Evolutionary conservation across 2,797 vertebrate genomes (phyloP).

Genomic region (Sternotherus odoratus): DNA sequence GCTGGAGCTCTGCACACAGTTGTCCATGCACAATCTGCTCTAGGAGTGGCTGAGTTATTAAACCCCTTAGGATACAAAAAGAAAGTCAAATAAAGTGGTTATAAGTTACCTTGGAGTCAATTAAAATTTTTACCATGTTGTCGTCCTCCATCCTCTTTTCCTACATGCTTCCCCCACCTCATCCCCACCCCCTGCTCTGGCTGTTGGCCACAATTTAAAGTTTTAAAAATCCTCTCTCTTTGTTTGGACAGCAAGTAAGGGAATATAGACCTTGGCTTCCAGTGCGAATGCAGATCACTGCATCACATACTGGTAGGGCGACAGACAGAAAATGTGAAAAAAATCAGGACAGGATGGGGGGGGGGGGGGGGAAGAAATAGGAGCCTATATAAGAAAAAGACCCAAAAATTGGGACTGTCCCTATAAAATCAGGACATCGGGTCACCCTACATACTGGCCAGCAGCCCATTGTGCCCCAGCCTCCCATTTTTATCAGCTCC

Average conservation of each 20-base stretch:
- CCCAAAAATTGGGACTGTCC: no score
- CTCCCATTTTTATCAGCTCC: neutral
- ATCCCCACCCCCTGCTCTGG: neutral
- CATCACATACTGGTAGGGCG: neutral
- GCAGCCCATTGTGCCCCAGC: rapidly evolving
- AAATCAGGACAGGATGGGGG: no score
- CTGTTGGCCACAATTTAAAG: neutral
- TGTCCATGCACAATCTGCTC: neutral
- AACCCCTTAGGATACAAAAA: neutral
- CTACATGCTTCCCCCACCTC: neutral
- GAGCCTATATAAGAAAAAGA: no score
- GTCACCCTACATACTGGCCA: neutral
- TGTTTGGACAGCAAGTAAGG: neutral
- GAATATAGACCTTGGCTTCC: neutral
- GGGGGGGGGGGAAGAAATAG: no score
- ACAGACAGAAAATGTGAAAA: no score
- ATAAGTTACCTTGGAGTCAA: neutral
- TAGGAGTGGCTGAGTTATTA: neutral
- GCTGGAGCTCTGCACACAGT: neutral
- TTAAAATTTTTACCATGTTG: neutral
- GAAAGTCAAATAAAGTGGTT: neutral
- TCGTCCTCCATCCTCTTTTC: neutral
- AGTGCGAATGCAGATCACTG: neutral
- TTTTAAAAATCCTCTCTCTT: neutral
- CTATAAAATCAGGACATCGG: no score